Base-by-base conservation (phyloP, 2,888 invertebrate species). In the Odontomyia ornata region DNA sequence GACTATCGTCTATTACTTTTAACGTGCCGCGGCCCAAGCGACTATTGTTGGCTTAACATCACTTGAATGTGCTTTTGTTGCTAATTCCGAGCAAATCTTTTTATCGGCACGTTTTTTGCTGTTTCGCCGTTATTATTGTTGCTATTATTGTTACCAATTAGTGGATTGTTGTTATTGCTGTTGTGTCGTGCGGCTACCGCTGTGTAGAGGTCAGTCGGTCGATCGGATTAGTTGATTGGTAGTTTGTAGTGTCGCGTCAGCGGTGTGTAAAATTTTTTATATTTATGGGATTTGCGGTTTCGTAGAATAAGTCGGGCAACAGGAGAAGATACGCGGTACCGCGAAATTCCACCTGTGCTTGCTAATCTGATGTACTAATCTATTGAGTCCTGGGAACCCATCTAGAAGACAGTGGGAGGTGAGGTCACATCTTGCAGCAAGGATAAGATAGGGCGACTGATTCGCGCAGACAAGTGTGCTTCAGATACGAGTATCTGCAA, bases 111-210 rank as follows among this genome's bases (percentile, higher is more conserved):
- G 71, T 47, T n/a, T n/a, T 71, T 28, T 71, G 21, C 23, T 47
- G 47, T 43, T n/a, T 67, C n/a, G 36, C 21, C 30, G 18, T 23
- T 67, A 13, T 43, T 67, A 36, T 71, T 46, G 67, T 67, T 67
- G 15, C 13, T 47, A 52, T 71, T 52, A 47, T 71, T 71, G 47
- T 71, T 71, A 46, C 47, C 71, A 71, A 71, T 71, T 71, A 67
- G 64, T 64, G 64, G 13, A 15, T 46, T 52, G 71, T 25, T 52
- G 46, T 71, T 71, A 18, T 71, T 71, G n/a, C 25, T 67, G 67
- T 67, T 67, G 3, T 36, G 47, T 71, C 21, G 28, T 71, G n/a
- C 25, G 43, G 23, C 60, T 25, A n/a, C 52, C 47, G 71, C 28
- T 23, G 27, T 25, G 52, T 47, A 52, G 71, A 47, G 71, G 71